A percentile compares a stretch with the other conserved stretches of the same genome.
phyloP scores from a whole-genome alignment of 2,113 vertebrate species.

The Clarias macrocephalus region DNA sequence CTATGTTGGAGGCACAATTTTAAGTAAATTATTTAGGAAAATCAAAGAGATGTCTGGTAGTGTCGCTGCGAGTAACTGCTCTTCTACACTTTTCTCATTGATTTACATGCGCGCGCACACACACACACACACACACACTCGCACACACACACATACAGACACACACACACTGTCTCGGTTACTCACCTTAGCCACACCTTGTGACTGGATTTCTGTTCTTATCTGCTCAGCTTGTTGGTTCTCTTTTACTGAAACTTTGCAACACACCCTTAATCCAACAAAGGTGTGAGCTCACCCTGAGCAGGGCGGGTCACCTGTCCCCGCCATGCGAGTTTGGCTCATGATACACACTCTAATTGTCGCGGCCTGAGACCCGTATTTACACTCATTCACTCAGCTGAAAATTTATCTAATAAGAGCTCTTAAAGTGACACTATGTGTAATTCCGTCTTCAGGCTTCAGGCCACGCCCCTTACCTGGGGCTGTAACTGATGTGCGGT shows the following conservation, averaged over 20 bases:
- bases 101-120: neutral
- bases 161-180: neutral
- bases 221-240: constrained; percentile 25
- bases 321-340: neutral
- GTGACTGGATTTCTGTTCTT: neutral
- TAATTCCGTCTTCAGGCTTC: too few species aligned
- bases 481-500: neutral
- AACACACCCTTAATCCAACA: constrained; percentile 46
- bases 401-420: neutral
- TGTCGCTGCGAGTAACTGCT: neutral
- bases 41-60: neutral
- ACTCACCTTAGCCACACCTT: constrained; percentile 28
- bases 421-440: neutral
- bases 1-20: neutral
- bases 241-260: constrained; percentile 3
- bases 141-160: constrained; percentile 10
- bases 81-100: neutral
- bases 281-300: constrained; percentile 24
- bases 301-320: neutral
- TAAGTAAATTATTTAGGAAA: neutral
- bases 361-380: neutral
- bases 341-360: neutral
- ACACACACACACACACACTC: neutral
- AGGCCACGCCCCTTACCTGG: neutral
- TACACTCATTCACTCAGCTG: neutral